phyloP scores from a whole-genome alignment of 2,797 vertebrate genomes.

The Pelodytes ibericus region DNA sequence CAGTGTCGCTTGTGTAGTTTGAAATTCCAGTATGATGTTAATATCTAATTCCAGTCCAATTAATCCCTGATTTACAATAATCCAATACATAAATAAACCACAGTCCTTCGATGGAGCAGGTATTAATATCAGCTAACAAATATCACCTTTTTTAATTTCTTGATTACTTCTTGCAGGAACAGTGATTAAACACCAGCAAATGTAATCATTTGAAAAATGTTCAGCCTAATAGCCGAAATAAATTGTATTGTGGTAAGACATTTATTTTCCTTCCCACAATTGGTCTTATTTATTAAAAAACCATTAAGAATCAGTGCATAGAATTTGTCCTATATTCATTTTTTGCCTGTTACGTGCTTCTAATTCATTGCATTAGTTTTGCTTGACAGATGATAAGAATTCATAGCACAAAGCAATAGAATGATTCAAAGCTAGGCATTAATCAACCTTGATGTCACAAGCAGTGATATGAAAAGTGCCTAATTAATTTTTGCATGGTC shows the following conservation, averaged over 20 bases:
- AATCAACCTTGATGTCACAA: conserved; percentile 20
- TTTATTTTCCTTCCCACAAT: conserved; percentile 19
- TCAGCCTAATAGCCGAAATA: conserved; percentile 24
- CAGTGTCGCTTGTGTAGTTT: too few relatives aligned
- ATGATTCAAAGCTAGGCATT: conserved; percentile 2
- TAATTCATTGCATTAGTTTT: conserved; percentile 14
- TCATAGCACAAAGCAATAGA: conserved; percentile 18
- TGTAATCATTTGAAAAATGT: conserved; percentile 14
- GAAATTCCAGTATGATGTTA: too few relatives aligned
- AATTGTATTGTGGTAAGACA: conserved; percentile 18
- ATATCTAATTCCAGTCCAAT: too few relatives aligned
- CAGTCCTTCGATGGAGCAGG: neutral
- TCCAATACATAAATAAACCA: too few relatives aligned
- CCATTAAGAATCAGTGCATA: conserved; percentile 22
- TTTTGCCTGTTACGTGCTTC: conserved; percentile 6
- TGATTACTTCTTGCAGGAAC: neutral
- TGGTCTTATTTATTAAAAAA: conserved; percentile 32
- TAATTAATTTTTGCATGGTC: conserved; percentile 19
- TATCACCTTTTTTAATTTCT: conserved; percentile 15
- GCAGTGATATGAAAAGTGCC: neutral
- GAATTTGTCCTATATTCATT: conserved; percentile 21
- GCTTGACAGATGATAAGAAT: conserved; percentile 18
- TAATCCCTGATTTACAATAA: too few relatives aligned
- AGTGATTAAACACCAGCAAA: conserved; percentile 11
- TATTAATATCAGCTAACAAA: conserved; percentile 12